Percentiles rank a stretch among this genome's conserved stretches.
phyloP scores from a whole-genome alignment of 1,140 invertebrate species.

The Cotesia vestalis region DNA sequence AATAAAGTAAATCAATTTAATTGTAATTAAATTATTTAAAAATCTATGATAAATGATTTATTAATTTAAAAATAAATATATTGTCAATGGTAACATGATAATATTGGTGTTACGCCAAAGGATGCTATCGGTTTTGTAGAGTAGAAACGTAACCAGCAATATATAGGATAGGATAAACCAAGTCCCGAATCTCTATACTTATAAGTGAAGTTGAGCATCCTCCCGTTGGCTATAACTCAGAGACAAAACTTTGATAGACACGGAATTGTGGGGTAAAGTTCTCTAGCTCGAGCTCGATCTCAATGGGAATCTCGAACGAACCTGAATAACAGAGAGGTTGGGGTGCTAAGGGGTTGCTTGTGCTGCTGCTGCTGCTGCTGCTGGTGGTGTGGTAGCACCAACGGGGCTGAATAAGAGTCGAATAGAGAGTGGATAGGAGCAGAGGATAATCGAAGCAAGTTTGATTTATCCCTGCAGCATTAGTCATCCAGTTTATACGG shows the following conservation, averaged over 20 bases:
- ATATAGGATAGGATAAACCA: too few species aligned
- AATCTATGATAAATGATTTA: too few species aligned
- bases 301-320: slow-evolving; percentile 17
- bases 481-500: slow-evolving; percentile 41
- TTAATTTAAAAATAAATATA: too few species aligned
- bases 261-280: slow-evolving; percentile 27
- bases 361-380: too few species aligned
- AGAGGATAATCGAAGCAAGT: slow-evolving; percentile 39
- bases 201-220: not conserved
- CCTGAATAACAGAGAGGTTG: too few species aligned
- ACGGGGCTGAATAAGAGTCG: not conserved
- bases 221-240: slow-evolving; percentile 20
- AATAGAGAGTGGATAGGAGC: not conserved
- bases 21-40: too few species aligned
- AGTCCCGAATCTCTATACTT: not conserved
- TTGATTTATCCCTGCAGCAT: slow-evolving; percentile 38
- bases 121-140: too few species aligned
- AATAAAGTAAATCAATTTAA: too few species aligned
- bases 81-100: too few species aligned
- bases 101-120: too few species aligned
- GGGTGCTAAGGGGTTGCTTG: not conserved
- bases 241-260: slow-evolving; percentile 28
- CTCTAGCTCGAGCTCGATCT: slow-evolving; percentile 21
- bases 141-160: not conserved
- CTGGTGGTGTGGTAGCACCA: too few species aligned